Evolutionary conservation across 2,797 vertebrate genomes (phyloP).

Genomic region (Carcharodon carcharias): DNA sequence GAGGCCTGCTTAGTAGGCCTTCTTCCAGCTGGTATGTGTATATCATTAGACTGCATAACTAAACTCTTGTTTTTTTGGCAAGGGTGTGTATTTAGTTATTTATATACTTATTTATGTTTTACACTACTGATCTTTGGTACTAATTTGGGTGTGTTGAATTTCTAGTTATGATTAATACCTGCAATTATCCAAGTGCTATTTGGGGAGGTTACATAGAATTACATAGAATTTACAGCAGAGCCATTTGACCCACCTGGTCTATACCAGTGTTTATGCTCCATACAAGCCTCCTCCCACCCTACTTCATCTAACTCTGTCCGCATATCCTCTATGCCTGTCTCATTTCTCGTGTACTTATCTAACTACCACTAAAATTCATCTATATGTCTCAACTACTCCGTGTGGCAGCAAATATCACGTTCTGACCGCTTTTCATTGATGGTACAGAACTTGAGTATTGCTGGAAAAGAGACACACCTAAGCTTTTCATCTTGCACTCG

Average conservation of each 20-base stretch:
- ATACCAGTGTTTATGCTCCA: not conserved
- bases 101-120: not conserved
- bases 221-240: not conserved
- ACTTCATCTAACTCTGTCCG: not conserved
- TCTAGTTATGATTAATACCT: not conserved
- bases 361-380: no score
- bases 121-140: not conserved
- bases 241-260: not conserved
- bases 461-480: no score
- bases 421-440: no score
- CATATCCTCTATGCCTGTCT: not conserved
- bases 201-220: not conserved
- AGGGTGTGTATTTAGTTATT: not conserved
- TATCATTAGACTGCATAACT: not conserved
- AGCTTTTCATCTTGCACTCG: no score
- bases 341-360: not conserved
- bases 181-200: not conserved
- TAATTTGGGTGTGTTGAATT: not conserved
- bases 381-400: no score
- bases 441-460: no score
- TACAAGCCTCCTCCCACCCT: not conserved
- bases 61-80: not conserved
- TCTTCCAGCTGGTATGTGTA: not conserved
- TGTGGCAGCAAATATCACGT: no score
- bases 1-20: not conserved